Percentiles rank a stretch among this genome's conserved stretches.
These are phyloP conservation scores for Petromus typicus DNA, from an alignment of 2,113 vertebrate species.

Conservation along the genomic window DNA sequence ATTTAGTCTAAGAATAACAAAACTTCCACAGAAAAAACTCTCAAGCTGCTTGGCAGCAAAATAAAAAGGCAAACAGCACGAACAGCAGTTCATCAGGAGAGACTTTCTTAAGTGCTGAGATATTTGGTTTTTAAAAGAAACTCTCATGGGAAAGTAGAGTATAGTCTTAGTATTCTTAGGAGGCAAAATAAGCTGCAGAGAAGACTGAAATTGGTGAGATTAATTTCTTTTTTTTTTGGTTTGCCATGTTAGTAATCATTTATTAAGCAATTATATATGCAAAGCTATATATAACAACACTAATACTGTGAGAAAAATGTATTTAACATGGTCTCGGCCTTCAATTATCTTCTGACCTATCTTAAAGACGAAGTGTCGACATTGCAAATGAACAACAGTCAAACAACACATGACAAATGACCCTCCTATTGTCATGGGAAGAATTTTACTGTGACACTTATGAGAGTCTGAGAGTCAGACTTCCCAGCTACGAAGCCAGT, in stretches of 20 bases:
- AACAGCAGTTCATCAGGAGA: slow-evolving; percentile 48
- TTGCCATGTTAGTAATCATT: slow-evolving; percentile 40
- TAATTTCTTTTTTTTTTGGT: slow-evolving; percentile 35
- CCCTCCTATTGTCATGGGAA: neutral
- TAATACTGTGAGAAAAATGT: neutral
- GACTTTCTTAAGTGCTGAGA: slow-evolving; percentile 67
- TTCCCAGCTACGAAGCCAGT: neutral
- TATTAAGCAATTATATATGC: slow-evolving; percentile 39
- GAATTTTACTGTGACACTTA: neutral
- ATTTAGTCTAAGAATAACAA: slow-evolving; percentile 51
- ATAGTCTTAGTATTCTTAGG: slow-evolving; percentile 54
- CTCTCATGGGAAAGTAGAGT: slow-evolving; percentile 64
- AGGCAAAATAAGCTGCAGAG: slow-evolving; percentile 55
- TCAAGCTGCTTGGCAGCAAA: slow-evolving; percentile 31
- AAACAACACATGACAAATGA: neutral
- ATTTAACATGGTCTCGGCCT: neutral
- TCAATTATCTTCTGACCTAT: neutral
- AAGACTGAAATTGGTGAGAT: slow-evolving; percentile 61
- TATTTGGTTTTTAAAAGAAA: slow-evolving; percentile 78
- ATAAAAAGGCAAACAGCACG: slow-evolving; percentile 56
- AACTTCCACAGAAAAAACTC: slow-evolving; percentile 30
- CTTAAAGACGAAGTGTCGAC: neutral
- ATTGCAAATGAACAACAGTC: neutral
- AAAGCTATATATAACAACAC: neutral
- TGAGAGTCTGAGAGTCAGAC: neutral